phyloP scores from a whole-genome alignment of 2,113 vertebrate genomes.

The Symphodus melops region DNA sequence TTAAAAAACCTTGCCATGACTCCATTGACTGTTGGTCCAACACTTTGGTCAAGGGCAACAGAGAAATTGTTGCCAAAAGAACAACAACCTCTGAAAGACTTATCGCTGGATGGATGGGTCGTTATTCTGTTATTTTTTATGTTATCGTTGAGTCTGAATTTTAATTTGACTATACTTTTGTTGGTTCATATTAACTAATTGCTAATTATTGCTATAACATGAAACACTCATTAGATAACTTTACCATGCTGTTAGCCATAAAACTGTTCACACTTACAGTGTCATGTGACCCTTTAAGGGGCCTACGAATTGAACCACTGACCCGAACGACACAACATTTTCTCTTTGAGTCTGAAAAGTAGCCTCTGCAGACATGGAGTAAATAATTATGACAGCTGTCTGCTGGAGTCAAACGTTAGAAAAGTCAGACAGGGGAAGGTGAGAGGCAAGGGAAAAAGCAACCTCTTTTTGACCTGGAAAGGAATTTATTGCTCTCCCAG shows the following conservation, averaged over 20 bases:
- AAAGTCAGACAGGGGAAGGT: slow-evolving; percentile 20
- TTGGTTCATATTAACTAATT: too few relatives aligned
- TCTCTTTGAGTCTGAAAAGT: neutral
- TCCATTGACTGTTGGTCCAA: neutral
- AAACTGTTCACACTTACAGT: neutral
- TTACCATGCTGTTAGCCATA: too few relatives aligned
- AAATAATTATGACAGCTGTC: neutral
- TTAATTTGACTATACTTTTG: too few relatives aligned
- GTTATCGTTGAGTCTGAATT: too few relatives aligned
- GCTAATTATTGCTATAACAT: too few relatives aligned
- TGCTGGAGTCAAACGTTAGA: slow-evolving; percentile 14
- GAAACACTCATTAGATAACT: too few relatives aligned
- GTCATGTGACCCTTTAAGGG: neutral
- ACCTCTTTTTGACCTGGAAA: slow-evolving; percentile 41
- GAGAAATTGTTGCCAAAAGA: too few relatives aligned
- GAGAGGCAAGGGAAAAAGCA: slow-evolving; percentile 13
- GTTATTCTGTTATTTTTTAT: too few relatives aligned
- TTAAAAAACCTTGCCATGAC: neutral
- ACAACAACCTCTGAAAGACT: too few relatives aligned
- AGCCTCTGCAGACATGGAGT: neutral
- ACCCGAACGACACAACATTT: slow-evolving; percentile 2
- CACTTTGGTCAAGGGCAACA: neutral
- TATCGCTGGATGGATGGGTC: too few relatives aligned
- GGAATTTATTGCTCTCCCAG: slow-evolving; percentile 51
- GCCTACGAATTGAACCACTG: neutral